Base-by-base conservation (phyloP, 92 coral and sea anemone genomes). In the Palythoa grandiflora region DNA sequence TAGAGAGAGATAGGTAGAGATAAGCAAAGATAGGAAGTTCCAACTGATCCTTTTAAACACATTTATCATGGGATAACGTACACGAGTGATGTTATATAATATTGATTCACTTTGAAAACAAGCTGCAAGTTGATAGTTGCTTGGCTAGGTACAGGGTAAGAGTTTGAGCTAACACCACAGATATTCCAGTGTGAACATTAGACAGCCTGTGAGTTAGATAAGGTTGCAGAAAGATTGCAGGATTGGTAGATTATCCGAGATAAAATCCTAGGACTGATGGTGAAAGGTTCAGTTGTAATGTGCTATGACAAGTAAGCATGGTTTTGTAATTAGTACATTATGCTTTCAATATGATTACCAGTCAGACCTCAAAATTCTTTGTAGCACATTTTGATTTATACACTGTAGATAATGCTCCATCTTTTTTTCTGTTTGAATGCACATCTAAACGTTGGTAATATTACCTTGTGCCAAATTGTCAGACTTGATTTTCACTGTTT, bases 151-250 rank as follows among this genome's bases (percentile, higher is more conserved):
- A 61, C 68, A 61, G 68, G 5, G 68, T 61, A 17, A 61, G 68
- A 61, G 36, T 61, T 61, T 61, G 68, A 61, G 68, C 68, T 61
- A 61, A 61, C 68, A n/a, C 68, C 68, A 61, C 68, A 61, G 68
- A 61, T 61, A 61, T 61, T n/a, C 21, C 68, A 61, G 68, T 61
- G 68, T 17, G 68, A 16, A 61, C 68, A 61, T 61, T 61, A 61
- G 68, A 9, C 28, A 61, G 21, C 21, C 68, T 17, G 68, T 61
- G 68, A 61, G 68, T 61, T 61, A 61, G 61, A 61, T 61, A 61
- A 61, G 68, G 68, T 6, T 61, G 68, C 28, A 61, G 68, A 61
- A 61, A 61, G 68, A 61, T 61, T 61, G 68, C 68, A 61, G 68
- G 68, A 57, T 61, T 63, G 70, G 70, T 63, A 63, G 70, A 63